phyloP scores from a whole-genome alignment of 2,888 invertebrate genomes.

The Cenopis cana region DNA sequence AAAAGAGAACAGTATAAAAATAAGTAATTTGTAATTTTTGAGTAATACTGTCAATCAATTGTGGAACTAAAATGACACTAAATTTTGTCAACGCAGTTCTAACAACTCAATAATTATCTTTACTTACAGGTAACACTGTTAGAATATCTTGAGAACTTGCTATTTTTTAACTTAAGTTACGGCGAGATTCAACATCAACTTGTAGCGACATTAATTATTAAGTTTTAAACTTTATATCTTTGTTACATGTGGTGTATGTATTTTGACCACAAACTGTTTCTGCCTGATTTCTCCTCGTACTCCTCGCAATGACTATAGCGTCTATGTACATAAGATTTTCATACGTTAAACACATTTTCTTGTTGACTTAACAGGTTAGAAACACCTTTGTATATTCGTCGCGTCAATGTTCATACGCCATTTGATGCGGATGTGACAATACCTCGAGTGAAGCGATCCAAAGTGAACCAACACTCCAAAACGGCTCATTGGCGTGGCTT shows the following conservation, averaged over 20 bases:
- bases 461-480: slow-evolving; percentile 25
- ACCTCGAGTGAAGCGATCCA: not conserved
- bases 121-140: not conserved
- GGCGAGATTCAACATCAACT: not conserved
- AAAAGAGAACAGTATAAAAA: not conserved
- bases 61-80: not conserved
- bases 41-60: no score
- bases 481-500: slow-evolving; percentile 19
- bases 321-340: not conserved
- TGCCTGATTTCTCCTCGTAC: not conserved
- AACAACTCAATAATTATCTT: not conserved
- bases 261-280: no score
- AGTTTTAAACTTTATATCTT: no score
- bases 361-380: not conserved
- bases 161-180: not conserved
- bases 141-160: not conserved
- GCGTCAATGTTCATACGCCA: not conserved
- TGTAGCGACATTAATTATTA: no score
- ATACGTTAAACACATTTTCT: not conserved
- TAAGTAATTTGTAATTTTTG: not conserved
- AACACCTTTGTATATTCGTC: not conserved
- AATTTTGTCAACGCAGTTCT: not conserved
- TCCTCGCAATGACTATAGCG: not conserved
- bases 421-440: not conserved
- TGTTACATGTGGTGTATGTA: no score